A percentile compares a stretch with the other conserved stretches of the same genome.
phyloP scores from a whole-genome alignment of 2,797 vertebrate genomes.

The Channa striata region DNA sequence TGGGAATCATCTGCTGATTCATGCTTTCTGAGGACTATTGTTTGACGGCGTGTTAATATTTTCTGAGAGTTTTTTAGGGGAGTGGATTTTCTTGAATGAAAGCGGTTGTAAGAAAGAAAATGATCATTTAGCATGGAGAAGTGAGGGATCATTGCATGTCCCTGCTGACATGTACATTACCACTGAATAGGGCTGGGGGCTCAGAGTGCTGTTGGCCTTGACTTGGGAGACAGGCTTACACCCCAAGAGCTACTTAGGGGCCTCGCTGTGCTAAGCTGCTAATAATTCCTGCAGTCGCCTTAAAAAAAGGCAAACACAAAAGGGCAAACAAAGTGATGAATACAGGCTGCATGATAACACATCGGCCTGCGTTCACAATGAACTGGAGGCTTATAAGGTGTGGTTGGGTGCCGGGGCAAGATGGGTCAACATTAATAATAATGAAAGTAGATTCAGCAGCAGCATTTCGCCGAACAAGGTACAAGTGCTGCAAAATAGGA shows the following conservation, averaged over 20 bases:
- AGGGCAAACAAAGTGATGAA: constrained; percentile 80
- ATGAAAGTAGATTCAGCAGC: constrained; percentile 4
- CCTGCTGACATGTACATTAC: constrained; percentile 75
- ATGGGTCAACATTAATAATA: constrained; percentile 18
- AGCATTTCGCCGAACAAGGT: constrained; percentile 9
- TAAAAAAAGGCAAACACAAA: constrained; percentile 73
- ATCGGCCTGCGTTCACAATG: constrained; percentile 36
- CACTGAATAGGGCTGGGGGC: constrained; percentile 64
- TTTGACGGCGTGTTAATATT: constrained; percentile 73
- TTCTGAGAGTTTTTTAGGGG: constrained; percentile 64
- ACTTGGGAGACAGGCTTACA: constrained; percentile 81
- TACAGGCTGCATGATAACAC: constrained; percentile 58
- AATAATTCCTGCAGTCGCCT: constrained; percentile 82
- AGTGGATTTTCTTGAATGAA: constrained; percentile 76
- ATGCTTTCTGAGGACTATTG: constrained; percentile 76
- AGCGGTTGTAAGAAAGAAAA: constrained; percentile 71
- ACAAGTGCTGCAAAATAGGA: background rate
- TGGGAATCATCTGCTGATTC: constrained; percentile 81
- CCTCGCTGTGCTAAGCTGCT: constrained; percentile 79
- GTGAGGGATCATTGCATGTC: constrained; percentile 73
- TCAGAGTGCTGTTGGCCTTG: constrained; percentile 71
- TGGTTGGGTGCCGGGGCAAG: constrained; percentile 10
- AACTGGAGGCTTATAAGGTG: constrained; percentile 12
- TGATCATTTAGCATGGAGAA: constrained; percentile 74
- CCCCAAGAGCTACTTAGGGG: constrained; percentile 78